phyloP scores from a whole-genome alignment of 2,113 vertebrate genomes.

The Poeciliopsis prolifica region DNA sequence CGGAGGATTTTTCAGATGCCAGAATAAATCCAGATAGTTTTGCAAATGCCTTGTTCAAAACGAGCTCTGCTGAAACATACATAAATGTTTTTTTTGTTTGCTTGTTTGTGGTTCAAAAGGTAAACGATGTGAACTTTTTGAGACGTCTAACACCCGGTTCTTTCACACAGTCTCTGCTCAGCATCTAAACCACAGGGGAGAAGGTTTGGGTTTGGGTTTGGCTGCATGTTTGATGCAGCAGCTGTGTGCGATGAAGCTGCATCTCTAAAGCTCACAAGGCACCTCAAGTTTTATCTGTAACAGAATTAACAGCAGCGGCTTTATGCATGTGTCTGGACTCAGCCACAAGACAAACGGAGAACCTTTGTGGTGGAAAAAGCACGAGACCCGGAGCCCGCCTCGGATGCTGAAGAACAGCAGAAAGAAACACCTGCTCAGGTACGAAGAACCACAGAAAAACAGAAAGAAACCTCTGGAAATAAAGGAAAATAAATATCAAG shows the following conservation, averaged over 20 bases:
- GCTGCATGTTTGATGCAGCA: neutral
- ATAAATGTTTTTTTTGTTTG: neutral
- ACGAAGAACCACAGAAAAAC: neutral
- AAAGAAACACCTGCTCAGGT: conserved; percentile 71
- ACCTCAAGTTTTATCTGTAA: neutral
- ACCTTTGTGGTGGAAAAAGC: conserved; percentile 81
- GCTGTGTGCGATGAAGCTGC: neutral
- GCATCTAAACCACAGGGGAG: neutral
- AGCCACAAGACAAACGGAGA: conserved; percentile 45
- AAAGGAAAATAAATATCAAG: too few species aligned
- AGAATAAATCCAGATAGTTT: neutral
- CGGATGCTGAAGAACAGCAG: conserved; percentile 5
- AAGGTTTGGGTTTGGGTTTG: neutral
- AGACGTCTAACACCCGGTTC: neutral
- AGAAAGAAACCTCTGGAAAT: too few species aligned
- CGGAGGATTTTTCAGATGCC: neutral
- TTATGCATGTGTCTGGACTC: neutral
- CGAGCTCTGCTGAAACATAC: neutral
- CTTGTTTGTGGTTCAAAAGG: neutral
- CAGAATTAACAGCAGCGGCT: neutral
- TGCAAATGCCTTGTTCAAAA: too few species aligned
- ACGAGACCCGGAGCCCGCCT: conserved; percentile 36
- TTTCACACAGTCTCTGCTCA: neutral
- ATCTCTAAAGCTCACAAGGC: neutral
- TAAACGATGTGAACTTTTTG: neutral